Percentiles rank a stretch among this genome's conserved stretches.
These are phyloP conservation scores for Sebastes cheni DNA, from an alignment of 2,797 vertebrate species.

Conservation along the genomic window DNA sequence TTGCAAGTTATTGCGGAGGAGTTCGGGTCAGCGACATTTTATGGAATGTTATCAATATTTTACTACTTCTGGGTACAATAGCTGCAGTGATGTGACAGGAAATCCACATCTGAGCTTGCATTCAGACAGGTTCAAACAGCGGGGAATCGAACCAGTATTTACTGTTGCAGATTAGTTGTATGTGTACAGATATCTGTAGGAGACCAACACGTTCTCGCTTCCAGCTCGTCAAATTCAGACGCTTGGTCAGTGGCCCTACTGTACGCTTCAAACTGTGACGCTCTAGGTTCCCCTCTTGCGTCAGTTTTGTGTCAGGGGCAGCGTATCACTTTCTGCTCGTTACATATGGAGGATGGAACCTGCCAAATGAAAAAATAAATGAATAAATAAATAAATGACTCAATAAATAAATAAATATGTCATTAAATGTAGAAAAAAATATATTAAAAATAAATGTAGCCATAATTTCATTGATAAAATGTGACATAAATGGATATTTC, in stretches of 20 bases:
- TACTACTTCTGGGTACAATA: neutral
- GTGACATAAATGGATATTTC: no score
- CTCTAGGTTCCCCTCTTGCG: neutral
- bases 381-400: no score
- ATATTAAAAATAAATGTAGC: no score
- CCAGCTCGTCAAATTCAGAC: no score
- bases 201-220: neutral
- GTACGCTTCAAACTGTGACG: neutral
- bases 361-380: no score
- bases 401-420: no score
- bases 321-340: neutral
- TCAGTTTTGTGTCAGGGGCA: neutral
- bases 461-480: no score
- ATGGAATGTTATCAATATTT: slow-evolving; percentile 49
- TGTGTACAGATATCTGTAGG: neutral
- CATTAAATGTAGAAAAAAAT: no score
- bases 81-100: neutral
- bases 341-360: no score
- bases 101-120: slow-evolving; percentile 3
- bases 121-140: neutral
- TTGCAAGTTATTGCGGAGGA: slow-evolving; percentile 31
- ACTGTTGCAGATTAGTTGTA: no score
- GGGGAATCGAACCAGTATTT: neutral
- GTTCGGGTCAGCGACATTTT: slow-evolving; percentile 26
- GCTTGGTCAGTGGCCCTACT: neutral